Base-by-base conservation (phyloP, 2,888 invertebrate species). In the Macropis europaea region DNA sequence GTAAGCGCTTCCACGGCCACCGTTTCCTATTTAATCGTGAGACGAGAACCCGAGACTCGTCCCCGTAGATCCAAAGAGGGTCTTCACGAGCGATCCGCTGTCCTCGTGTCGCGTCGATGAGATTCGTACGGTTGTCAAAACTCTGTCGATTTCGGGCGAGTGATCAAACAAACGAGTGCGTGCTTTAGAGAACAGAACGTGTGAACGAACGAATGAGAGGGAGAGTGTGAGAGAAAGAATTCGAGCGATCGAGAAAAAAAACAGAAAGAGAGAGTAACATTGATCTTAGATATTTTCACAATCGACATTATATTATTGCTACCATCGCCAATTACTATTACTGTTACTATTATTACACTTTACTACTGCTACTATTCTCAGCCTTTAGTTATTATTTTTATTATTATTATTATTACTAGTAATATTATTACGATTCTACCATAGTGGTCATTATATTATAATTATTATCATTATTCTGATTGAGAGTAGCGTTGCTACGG, bases 261-360 rank as follows among this genome's bases (percentile, higher is more conserved):
- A 36, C 38, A 52, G 42, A 47, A 56, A 50, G 54, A 42, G 61
- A 63, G 36, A 67, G 42, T 53, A 66, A 68, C 56, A 76, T 67
- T 77, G 68, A 73, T 64, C 45, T 67, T 75, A 79, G 77, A 78
- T 79, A 81, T 84, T 79, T 82, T 81, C 73, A 75, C 74, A 71
- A 77, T 73, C 66, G 66, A 78, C 56, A 63, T 78, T 62, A 69
- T 42, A 73, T 73, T 67, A 78, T 76, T 42, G 76, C 72, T 76
- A 77, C 45, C 70, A 69, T 73, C 70, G 73, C 69, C 67, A 74
- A 76, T 70, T 67, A 69, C 30, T 67, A 75, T 45, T 71, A 76
- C 40, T 67, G 67, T 62, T 71, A 61, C 53, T 61, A 68, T 52
- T 38, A 71, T 47, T 70, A 64, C 28, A 28, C 53, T 19, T 47